These are phyloP conservation scores for Dicentrarchus labrax DNA, from an alignment of 2,113 vertebrate genomes.

Conservation along the genomic window DNA sequence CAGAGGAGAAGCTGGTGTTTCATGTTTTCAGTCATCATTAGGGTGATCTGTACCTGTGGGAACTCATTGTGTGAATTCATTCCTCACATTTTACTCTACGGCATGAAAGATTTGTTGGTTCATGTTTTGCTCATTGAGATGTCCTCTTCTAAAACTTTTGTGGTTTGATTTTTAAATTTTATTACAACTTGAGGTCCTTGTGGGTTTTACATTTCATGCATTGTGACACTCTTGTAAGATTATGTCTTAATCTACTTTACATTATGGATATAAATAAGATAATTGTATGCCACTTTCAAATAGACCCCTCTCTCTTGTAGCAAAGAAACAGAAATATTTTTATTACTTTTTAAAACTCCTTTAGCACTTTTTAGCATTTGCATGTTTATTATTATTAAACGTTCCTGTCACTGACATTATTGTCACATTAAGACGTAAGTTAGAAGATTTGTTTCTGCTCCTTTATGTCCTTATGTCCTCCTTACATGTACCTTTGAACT, in stretches of 20 bases:
- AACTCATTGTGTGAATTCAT: not conserved
- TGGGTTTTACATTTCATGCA: not conserved
- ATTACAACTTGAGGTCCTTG: not conserved
- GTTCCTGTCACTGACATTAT: not conserved
- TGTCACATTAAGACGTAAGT: not conserved
- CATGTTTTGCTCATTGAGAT: constrained; percentile 1
- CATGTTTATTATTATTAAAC: not conserved
- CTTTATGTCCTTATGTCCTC: no score
- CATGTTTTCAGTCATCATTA: constrained; percentile 37
- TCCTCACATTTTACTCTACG: not conserved
- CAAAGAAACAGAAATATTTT: not conserved
- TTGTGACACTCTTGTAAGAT: not conserved
- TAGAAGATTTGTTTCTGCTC: not conserved
- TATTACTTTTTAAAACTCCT: not conserved
- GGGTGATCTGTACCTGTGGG: constrained; percentile 15
- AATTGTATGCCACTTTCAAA: not conserved
- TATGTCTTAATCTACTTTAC: not conserved
- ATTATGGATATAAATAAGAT: not conserved
- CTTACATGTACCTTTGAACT: not conserved
- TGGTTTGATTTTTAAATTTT: not conserved
- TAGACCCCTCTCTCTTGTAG: not conserved
- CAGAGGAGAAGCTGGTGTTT: constrained; percentile 16
- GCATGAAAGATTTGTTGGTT: not conserved
- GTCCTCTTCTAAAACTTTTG: not conserved
- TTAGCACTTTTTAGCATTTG: not conserved